Percentiles rank a stretch among this genome's conserved stretches.
Evolutionary conservation across 2,113 vertebrate species (phyloP).

Genomic region (Psilopsiagon aymara): DNA sequence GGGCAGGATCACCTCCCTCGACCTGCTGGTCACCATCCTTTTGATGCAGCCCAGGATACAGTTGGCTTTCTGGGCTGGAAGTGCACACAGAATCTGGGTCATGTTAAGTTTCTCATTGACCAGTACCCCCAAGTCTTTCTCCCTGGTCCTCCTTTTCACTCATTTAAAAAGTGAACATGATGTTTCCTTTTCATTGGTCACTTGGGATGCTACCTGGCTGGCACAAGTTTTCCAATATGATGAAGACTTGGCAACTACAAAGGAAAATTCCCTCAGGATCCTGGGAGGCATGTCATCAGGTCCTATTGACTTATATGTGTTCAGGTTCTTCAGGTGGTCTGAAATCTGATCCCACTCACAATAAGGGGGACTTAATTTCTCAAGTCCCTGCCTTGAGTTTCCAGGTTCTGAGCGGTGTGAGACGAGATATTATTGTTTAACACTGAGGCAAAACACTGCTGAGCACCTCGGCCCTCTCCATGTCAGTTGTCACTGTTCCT

Average conservation of each 20-base stretch:
- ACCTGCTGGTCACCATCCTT: not conserved
- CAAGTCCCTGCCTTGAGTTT: not conserved
- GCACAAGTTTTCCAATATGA: not conserved
- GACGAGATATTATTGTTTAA: not conserved
- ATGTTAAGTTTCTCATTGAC: not conserved
- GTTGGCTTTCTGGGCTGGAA: not conserved
- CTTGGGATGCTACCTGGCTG: accelerated
- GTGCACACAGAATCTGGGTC: not conserved
- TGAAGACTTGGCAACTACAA: accelerated
- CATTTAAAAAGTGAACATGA: not conserved
- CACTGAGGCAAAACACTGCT: not conserved
- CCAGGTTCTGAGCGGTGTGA: not conserved
- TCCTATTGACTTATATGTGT: accelerated
- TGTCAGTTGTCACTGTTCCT: not conserved
- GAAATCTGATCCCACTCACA: accelerated
- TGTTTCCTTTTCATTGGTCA: not conserved
- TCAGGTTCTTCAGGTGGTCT: not conserved
- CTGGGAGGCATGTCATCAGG: accelerated
- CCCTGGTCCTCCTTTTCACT: not conserved
- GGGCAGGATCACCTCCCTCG: too few species aligned
- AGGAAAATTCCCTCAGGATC: not conserved
- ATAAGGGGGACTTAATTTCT: not conserved
- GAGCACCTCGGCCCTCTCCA: not conserved
- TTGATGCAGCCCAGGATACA: not conserved
- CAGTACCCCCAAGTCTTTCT: not conserved